These are phyloP conservation scores for Ptilonorhynchus violaceus DNA, from an alignment of 2,113 vertebrate genomes.

Conservation along the genomic window DNA sequence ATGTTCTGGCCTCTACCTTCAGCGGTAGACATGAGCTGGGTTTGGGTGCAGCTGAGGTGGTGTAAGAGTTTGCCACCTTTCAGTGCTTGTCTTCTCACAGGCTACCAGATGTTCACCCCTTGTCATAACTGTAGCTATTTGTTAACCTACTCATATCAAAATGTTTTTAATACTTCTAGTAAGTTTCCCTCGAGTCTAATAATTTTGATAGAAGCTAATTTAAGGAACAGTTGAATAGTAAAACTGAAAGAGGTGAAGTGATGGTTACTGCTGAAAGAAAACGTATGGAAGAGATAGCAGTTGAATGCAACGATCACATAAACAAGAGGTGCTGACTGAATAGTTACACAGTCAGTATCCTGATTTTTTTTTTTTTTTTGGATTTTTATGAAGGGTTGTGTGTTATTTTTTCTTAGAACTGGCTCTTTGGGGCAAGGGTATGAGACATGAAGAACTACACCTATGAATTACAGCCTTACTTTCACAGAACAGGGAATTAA, in stretches of 20 bases:
- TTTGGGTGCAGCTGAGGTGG: background rate
- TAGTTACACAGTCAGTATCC: background rate
- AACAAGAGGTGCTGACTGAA: background rate
- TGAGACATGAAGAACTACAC: background rate
- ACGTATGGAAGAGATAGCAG: rapidly evolving
- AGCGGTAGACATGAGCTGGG: background rate
- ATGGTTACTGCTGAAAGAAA: background rate
- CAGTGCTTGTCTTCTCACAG: background rate
- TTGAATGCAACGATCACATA: background rate
- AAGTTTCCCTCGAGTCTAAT: background rate
- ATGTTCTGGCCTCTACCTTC: too few relatives aligned
- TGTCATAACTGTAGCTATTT: background rate
- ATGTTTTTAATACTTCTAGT: background rate
- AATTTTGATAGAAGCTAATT: background rate
- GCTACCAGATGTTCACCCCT: rapidly evolving
- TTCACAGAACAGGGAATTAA: background rate
- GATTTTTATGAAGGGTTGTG: background rate
- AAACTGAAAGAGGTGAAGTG: background rate
- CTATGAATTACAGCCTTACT: background rate
- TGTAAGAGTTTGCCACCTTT: background rate
- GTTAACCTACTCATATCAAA: background rate
- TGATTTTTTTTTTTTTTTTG: background rate
- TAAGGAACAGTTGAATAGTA: background rate
- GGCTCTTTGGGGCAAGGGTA: background rate
- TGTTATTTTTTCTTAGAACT: background rate